These are phyloP conservation scores for Sycon ciliatum DNA, from an alignment of 37 sponge, comb jelly and placozoan species.

Conservation along the genomic window DNA sequence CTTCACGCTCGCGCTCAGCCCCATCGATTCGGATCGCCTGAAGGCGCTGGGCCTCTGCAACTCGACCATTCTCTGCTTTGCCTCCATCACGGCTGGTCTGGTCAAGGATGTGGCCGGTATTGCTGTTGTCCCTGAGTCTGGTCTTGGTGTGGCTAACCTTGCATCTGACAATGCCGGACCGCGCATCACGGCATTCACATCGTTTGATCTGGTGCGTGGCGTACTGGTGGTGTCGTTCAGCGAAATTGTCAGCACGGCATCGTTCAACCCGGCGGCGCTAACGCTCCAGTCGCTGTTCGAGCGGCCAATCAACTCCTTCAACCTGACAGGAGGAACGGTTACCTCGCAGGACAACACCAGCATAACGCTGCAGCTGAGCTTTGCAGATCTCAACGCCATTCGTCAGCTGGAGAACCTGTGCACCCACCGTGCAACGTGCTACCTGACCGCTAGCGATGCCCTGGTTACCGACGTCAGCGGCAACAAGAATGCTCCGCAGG, in stretches of 20 bases:
- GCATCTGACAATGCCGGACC: neutral
- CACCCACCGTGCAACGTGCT: constrained; percentile 33
- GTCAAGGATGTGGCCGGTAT: neutral
- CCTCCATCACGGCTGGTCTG: neutral
- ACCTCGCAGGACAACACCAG: constrained; percentile 45
- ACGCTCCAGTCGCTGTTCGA: constrained; percentile 31
- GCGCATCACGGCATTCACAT: neutral
- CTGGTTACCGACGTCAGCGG: constrained; percentile 68
- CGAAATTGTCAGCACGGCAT: constrained; percentile 31
- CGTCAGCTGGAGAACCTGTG: constrained; percentile 45
- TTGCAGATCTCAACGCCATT: constrained; percentile 38
- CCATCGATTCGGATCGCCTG: neutral
- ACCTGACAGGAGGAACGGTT: constrained; percentile 34
- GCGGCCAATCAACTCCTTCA: neutral
- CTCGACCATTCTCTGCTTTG: neutral
- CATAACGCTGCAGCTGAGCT: constrained; percentile 41
- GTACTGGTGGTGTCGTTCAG: constrained; percentile 45
- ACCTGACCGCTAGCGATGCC: constrained; percentile 28
- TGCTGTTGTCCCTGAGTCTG: neutral
- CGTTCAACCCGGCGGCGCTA: constrained; percentile 44
- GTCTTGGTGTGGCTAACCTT: too few relatives aligned
- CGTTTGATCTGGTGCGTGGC: neutral
- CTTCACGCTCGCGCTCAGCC: constrained; percentile 33
- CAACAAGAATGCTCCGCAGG: constrained; percentile 26
- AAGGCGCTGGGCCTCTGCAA: neutral